phyloP scores from a whole-genome alignment of 2,888 invertebrate genomes.

The Digitonthophagus gazella region DNA sequence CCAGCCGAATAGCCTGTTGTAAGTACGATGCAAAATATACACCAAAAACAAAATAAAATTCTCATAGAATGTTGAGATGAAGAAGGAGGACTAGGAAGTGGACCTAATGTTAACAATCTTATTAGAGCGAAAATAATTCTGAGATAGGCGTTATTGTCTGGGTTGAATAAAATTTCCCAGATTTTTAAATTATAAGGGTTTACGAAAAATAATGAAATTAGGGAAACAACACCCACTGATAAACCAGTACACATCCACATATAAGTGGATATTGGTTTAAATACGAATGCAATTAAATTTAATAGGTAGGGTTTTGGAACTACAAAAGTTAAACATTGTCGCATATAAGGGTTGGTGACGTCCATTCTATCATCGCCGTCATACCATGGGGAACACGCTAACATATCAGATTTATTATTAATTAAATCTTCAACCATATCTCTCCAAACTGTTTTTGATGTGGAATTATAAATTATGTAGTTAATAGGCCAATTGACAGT shows the following conservation, averaged over 20 bases:
- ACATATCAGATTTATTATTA: constrained; percentile 6
- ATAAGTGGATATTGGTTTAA: constrained; percentile 24
- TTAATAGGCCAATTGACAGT: constrained; percentile 13
- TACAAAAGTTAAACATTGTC: constrained; percentile 32
- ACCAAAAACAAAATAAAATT: constrained; percentile 26
- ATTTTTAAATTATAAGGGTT: background rate
- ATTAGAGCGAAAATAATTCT: background rate
- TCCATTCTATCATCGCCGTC: background rate
- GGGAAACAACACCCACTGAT: background rate
- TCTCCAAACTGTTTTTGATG: constrained; percentile 2
- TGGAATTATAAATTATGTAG: background rate
- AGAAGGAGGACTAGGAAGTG: constrained; percentile 11
- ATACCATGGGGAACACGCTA: constrained; percentile 18
- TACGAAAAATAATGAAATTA: constrained; percentile 3
- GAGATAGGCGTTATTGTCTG: background rate
- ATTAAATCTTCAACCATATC: constrained; percentile 6
- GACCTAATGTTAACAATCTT: constrained; percentile 15
- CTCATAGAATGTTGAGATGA: constrained; percentile 21
- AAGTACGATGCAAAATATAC: constrained; percentile 24
- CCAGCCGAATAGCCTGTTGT: constrained; percentile 32
- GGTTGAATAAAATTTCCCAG: background rate
- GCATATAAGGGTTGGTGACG: constrained; percentile 11
- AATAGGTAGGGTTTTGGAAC: constrained; percentile 32
- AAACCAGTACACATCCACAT: constrained; percentile 10
- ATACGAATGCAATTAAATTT: constrained; percentile 28